phyloP scores from a whole-genome alignment of 2,888 invertebrate species.

The Pomacea canaliculata region DNA sequence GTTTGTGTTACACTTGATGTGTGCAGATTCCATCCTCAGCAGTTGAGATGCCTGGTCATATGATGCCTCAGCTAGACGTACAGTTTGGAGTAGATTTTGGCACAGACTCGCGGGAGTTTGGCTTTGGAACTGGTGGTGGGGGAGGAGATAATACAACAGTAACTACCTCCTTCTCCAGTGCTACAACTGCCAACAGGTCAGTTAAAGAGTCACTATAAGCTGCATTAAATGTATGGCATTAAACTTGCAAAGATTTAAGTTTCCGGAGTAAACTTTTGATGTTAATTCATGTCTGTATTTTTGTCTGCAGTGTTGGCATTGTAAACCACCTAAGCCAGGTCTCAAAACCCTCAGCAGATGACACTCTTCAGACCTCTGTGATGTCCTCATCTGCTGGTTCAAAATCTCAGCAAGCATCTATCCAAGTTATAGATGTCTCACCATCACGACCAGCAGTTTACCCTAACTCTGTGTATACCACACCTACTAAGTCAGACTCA shows the following conservation, averaged over 20 bases:
- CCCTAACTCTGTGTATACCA: constrained; percentile 53
- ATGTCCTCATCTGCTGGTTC: constrained; percentile 46
- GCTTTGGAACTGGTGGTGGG: constrained; percentile 50
- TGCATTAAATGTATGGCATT: not conserved
- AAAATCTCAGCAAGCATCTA: constrained; percentile 29
- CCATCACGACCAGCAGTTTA: constrained; percentile 43
- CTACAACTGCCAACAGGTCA: not conserved
- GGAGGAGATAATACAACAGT: not conserved
- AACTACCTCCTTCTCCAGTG: not conserved
- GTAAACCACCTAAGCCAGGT: constrained; percentile 16
- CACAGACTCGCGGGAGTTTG: constrained; percentile 57
- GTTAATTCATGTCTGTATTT: not conserved
- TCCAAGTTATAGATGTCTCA: constrained; percentile 28
- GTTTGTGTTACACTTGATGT: too few relatives aligned
- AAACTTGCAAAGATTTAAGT: not conserved
- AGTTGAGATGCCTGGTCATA: constrained; percentile 96
- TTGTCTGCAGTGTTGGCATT: constrained; percentile 3
- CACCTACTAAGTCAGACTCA: constrained; percentile 60
- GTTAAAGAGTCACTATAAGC: not conserved
- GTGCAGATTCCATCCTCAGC: constrained; percentile 89
- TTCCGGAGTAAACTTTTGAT: not conserved
- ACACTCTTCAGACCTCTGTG: constrained; percentile 33
- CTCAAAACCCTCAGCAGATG: constrained; percentile 3
- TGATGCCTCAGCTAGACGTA: constrained; percentile 86
- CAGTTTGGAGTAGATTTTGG: constrained; percentile 87